A percentile compares a stretch with the other conserved stretches of the same genome.
Conservation (phyloP, 2,888 invertebrate genomes). For the Laspeyria flexula region DNA sequence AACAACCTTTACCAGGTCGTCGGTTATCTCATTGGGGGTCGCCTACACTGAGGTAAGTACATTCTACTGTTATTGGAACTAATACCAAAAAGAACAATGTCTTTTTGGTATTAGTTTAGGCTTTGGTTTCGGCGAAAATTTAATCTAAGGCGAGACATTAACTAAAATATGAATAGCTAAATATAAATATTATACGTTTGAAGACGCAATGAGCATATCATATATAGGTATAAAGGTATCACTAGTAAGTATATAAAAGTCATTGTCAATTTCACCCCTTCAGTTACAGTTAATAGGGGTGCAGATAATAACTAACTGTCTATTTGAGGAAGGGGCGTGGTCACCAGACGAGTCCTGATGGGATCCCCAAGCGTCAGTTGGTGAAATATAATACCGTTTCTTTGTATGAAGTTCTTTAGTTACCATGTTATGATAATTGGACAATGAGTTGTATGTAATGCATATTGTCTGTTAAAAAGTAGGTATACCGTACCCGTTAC, state of each 20-base stretch:
- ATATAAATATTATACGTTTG: too few species aligned
- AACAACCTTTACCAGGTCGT: too few species aligned
- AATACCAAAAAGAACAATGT: too few species aligned
- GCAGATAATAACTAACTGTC: slow-evolving; percentile 69
- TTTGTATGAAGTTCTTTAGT: slow-evolving; percentile 45
- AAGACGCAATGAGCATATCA: slow-evolving; percentile 15
- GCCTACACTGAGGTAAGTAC: too few species aligned
- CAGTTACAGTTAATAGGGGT: slow-evolving; percentile 54
- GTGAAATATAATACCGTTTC: slow-evolving; percentile 61
- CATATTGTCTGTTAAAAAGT: not conserved
- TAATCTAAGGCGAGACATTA: too few species aligned
- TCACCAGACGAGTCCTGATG: slow-evolving; percentile 71
- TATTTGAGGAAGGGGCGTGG: slow-evolving; percentile 81
- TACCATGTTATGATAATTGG: not conserved
- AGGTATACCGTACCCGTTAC: not conserved
- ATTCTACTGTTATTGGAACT: too few species aligned
- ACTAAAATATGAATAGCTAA: too few species aligned
- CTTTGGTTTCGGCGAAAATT: too few species aligned
- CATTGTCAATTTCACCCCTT: slow-evolving; percentile 39
- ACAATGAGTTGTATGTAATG: not conserved
- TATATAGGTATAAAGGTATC: slow-evolving; percentile 3
- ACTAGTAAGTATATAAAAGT: slow-evolving; percentile 11
- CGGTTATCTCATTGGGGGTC: too few species aligned
- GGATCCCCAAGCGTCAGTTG: slow-evolving; percentile 58
- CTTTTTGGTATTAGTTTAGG: too few species aligned